These are phyloP conservation scores for Anguilla megastoma DNA, from an alignment of 2,797 vertebrate species.

Conservation along the genomic window DNA sequence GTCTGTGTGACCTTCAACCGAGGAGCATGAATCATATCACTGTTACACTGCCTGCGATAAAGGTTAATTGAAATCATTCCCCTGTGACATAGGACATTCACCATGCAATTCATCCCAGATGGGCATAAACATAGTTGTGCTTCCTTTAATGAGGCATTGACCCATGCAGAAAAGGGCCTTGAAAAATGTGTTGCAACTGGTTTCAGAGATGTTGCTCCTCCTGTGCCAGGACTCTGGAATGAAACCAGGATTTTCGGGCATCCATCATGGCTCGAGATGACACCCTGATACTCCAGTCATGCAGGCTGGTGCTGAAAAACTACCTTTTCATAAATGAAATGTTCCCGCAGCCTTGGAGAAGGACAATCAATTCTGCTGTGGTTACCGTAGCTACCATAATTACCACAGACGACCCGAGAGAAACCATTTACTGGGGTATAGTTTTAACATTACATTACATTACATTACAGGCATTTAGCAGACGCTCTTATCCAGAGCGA, in stretches of 20 bases:
- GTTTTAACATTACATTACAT: not conserved
- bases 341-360: not conserved
- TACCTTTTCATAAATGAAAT: not conserved
- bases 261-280: not conserved
- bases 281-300: not conserved
- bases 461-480: not conserved
- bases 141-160: conserved; percentile 42
- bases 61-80: conserved; percentile 53
- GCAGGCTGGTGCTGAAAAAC: not conserved
- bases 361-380: not conserved
- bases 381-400: not conserved
- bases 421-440: not conserved
- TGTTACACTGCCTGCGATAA: conserved; percentile 41
- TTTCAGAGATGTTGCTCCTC: conserved; percentile 6
- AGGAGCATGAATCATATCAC: conserved; percentile 16
- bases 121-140: conserved; percentile 33
- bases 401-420: not conserved
- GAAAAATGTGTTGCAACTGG: conserved; percentile 16
- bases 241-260: not conserved
- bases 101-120: conserved; percentile 41
- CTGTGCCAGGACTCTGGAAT: not conserved
- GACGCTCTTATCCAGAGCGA: too few species aligned
- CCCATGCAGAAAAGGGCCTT: conserved; percentile 10
- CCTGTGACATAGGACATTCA: conserved; percentile 41
- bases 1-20: conserved; percentile 25